phyloP scores from a whole-genome alignment of 2,888 invertebrate species.

The Dolichopus griseipennis region DNA sequence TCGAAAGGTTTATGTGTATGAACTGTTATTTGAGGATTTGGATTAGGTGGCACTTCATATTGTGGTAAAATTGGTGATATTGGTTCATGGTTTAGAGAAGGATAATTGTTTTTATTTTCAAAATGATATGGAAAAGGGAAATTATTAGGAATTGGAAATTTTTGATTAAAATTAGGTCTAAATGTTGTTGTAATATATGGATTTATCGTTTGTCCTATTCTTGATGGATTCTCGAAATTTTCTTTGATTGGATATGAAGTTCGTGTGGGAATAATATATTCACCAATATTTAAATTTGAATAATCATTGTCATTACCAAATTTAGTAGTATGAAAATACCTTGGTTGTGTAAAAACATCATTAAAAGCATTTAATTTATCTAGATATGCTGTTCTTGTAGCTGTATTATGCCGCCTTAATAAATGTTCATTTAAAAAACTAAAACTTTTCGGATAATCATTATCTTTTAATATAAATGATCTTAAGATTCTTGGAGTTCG shows the following conservation, averaged over 20 bases:
- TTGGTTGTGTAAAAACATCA: slow-evolving; percentile 23
- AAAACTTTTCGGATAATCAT: slow-evolving; percentile 40
- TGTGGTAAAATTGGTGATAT: slow-evolving; percentile 17
- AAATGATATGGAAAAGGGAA: slow-evolving; percentile 19
- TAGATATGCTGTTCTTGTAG: slow-evolving; percentile 12
- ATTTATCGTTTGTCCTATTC: neutral
- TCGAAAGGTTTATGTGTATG: slow-evolving; percentile 12
- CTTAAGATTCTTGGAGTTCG: slow-evolving; percentile 22
- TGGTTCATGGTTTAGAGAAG: slow-evolving; percentile 10
- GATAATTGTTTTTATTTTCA: slow-evolving; percentile 14
- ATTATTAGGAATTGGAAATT: slow-evolving; percentile 27
- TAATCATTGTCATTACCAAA: neutral
- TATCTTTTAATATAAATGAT: slow-evolving; percentile 55
- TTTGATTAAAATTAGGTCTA: slow-evolving; percentile 33
- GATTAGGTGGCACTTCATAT: slow-evolving; percentile 13
- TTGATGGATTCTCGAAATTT: neutral
- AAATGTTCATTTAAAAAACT: slow-evolving; percentile 20
- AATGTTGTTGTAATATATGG: slow-evolving; percentile 33
- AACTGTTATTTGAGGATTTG: slow-evolving; percentile 13
- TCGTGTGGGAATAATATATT: slow-evolving; percentile 29
- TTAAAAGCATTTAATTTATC: slow-evolving; percentile 16
- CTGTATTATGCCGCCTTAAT: slow-evolving; percentile 15
- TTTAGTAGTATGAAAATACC: slow-evolving; percentile 11
- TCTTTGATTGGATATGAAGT: slow-evolving; percentile 4
- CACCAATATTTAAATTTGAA: slow-evolving; percentile 35